These are phyloP conservation scores for Carabus problematicus DNA, from an alignment of 2,888 invertebrate species.

Conservation along the genomic window DNA sequence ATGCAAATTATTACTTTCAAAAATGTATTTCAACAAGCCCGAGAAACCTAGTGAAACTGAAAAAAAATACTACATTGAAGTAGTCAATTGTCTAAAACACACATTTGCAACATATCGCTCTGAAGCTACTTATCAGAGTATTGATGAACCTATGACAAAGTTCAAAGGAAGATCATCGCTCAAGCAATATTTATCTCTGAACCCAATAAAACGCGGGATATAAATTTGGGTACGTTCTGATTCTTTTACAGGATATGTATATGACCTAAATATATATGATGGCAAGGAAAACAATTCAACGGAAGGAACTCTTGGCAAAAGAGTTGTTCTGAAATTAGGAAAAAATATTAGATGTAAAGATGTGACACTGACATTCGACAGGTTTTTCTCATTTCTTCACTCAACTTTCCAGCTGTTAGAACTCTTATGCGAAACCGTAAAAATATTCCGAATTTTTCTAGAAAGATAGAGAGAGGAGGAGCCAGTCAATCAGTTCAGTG, in stretches of 20 bases:
- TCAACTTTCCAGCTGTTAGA: slow-evolving; percentile 28
- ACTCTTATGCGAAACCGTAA: slow-evolving; percentile 37
- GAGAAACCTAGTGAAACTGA: slow-evolving; percentile 1
- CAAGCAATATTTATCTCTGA: neutral
- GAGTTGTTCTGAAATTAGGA: slow-evolving; percentile 17
- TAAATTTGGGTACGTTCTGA: neutral
- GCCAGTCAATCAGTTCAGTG: slow-evolving; percentile 27
- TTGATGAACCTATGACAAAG: slow-evolving; percentile 5
- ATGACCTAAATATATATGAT: neutral
- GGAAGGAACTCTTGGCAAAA: slow-evolving; percentile 1
- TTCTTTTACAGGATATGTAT: slow-evolving; percentile 2
- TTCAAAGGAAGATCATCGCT: slow-evolving; percentile 9
- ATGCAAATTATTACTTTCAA: slow-evolving; percentile 44
- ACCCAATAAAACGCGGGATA: slow-evolving; percentile 8
- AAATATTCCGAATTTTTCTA: slow-evolving; percentile 37
- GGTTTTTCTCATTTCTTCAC: slow-evolving; percentile 18
- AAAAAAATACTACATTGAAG: neutral
- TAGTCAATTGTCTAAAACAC: neutral
- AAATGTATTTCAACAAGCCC: slow-evolving; percentile 46
- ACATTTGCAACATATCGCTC: neutral
- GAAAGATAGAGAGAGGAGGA: slow-evolving; percentile 17
- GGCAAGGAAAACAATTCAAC: neutral
- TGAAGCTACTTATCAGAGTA: neutral
- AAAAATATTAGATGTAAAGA: slow-evolving; percentile 4
- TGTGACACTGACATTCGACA: slow-evolving; percentile 16